phyloP scores from a whole-genome alignment of 2,888 invertebrate genomes.

The Eupsilia transversa region DNA sequence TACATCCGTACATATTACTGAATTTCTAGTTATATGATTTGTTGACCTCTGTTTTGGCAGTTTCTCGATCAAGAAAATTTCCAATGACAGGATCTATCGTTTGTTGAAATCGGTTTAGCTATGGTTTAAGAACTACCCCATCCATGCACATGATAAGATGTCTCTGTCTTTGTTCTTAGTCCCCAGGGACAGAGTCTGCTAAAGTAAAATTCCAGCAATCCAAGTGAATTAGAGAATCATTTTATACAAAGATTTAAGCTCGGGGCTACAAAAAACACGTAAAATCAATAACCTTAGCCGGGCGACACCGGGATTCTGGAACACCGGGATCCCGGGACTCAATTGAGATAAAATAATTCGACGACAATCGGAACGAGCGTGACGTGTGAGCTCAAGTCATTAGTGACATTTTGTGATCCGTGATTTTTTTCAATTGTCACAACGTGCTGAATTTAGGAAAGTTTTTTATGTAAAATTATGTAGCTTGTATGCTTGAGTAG shows the following conservation, averaged over 20 bases:
- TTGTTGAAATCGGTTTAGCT: neutral
- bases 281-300: slow-evolving; percentile 56
- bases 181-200: neutral
- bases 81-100: neutral
- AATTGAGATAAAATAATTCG: slow-evolving; percentile 63
- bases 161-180: neutral
- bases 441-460: slow-evolving; percentile 6
- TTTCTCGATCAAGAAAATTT: neutral
- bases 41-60: no score
- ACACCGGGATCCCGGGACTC: slow-evolving; percentile 31
- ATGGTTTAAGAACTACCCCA: neutral
- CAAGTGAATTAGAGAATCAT: slow-evolving; percentile 1
- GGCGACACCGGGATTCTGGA: slow-evolving; percentile 29
- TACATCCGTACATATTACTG: neutral
- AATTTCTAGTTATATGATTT: neutral
- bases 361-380: slow-evolving; percentile 35
- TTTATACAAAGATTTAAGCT: slow-evolving; percentile 9
- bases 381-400: slow-evolving; percentile 53
- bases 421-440: slow-evolving; percentile 21
- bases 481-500: neutral
- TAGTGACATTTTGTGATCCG: slow-evolving; percentile 30
- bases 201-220: neutral
- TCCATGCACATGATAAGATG: no score
- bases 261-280: slow-evolving; percentile 37
- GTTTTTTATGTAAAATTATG: neutral